Base-by-base conservation (phyloP, 1,140 invertebrate species). In the Drosophila miranda region DNA sequence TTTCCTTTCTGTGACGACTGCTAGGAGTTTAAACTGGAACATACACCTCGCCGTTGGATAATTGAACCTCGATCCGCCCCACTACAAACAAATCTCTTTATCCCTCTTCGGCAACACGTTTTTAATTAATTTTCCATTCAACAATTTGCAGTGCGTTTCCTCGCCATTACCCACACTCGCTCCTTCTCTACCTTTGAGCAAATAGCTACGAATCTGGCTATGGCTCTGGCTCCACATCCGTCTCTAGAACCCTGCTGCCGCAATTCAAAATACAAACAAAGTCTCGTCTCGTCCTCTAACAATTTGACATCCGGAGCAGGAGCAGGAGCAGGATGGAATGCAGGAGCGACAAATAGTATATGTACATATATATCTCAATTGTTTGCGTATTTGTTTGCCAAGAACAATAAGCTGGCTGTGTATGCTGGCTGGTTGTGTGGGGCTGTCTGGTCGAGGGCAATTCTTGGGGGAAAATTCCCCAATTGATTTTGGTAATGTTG, bases 401-500 rank as follows among this genome's bases (percentile, higher is more conserved):
- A 80, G 77, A 81, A 81, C 80, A 83, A 82, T 80, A 82, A 59
- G 49, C 72, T 74, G 46, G 43, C 38, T 30, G 42, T 53, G 16
- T 13, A 2, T 45, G 6, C 21, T 50, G 6, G 48, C 43, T 6
- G 43, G 19, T 26, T 14, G 30, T 43, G 6, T 46, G 30, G 43
- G n/a, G 58, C 57, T 67, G 67, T 69, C 71, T 58, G 49, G 53
- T 50, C 48, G 34, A 44, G 54, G 59, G 48, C 49, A 42, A 52
- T 64, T 73, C 76, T 73, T 64, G 66, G 80, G 80, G 80, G 83
- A 78, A 86, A 77, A 68, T 55, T 60, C 73, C 66, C 76, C 80
- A 84, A 84, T 84, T 84, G 80, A 84, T 84, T 84, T 84, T 84
- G 80, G 76, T 84, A 84, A 86, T 84, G 81, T 81, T 84, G 81